Evolutionary conservation across 2,113 vertebrate species (phyloP).

Genomic region (Danio rerio): GRCz12tu NC_133182.1:51162501-51163000

Average conservation of each 20-base stretch:
- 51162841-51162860: constrained; percentile 74
- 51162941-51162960: constrained; percentile 80
- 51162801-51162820: constrained; percentile 83
- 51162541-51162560: constrained; percentile 77
- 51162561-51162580: constrained; percentile 55
- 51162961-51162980: constrained; percentile 77
- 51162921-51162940: constrained; percentile 94
- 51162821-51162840: constrained; percentile 78
- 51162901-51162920: constrained; percentile 74
- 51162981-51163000: constrained; percentile 74
- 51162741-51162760: constrained; percentile 83
- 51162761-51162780: constrained; percentile 76
- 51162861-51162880: constrained; percentile 79
- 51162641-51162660: not conserved
- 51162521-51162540: constrained; percentile 54
- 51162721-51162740: constrained; percentile 85
- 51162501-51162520: constrained; percentile 58
- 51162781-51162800: constrained; percentile 73
- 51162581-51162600: constrained; percentile 12
- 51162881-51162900: constrained; percentile 44
- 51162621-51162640: constrained; percentile 20
- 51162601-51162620: not conserved
- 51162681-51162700: constrained; percentile 60
- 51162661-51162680: not conserved
- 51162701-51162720: constrained; percentile 82